A percentile compares a stretch with the other conserved stretches of the same genome.
phyloP scores from a whole-genome alignment of 2,888 invertebrate genomes.

The Erebia palarica region DNA sequence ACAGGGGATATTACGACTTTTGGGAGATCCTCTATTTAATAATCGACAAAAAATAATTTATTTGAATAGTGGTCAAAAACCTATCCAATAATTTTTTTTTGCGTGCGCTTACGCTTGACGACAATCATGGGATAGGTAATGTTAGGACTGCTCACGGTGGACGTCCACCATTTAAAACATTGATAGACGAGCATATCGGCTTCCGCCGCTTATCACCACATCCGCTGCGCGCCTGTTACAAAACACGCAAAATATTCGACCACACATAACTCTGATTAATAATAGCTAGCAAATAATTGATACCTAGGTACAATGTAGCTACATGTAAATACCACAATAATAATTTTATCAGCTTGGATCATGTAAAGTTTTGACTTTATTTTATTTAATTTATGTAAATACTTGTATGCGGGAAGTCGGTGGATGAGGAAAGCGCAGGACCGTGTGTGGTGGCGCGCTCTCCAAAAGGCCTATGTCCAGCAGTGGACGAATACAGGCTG shows the following conservation, averaged over 20 bases:
- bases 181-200: slow-evolving; percentile 55
- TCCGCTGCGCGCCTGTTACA: slow-evolving; percentile 58
- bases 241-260: slow-evolving; percentile 41
- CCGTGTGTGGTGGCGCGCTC: too few relatives aligned
- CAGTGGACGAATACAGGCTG: too few relatives aligned
- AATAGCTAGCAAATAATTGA: neutral
- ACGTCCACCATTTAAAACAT: slow-evolving; percentile 1
- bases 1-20: too few relatives aligned
- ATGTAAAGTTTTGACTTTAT: neutral
- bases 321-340: neutral
- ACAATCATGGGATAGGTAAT: neutral
- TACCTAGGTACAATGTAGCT: neutral
- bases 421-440: too few relatives aligned
- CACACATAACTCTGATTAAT: neutral
- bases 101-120: too few relatives aligned
- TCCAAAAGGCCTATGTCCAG: too few relatives aligned
- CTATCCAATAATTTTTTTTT: too few relatives aligned
- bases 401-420: too few relatives aligned
- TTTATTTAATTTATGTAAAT: too few relatives aligned
- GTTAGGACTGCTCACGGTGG: neutral
- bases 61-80: too few relatives aligned
- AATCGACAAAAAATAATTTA: too few relatives aligned
- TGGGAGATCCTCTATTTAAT: too few relatives aligned
- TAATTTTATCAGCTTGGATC: neutral
- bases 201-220: slow-evolving; percentile 67